Conservation (phyloP, 2,888 invertebrate species). For the Acleris emargana region DNA sequence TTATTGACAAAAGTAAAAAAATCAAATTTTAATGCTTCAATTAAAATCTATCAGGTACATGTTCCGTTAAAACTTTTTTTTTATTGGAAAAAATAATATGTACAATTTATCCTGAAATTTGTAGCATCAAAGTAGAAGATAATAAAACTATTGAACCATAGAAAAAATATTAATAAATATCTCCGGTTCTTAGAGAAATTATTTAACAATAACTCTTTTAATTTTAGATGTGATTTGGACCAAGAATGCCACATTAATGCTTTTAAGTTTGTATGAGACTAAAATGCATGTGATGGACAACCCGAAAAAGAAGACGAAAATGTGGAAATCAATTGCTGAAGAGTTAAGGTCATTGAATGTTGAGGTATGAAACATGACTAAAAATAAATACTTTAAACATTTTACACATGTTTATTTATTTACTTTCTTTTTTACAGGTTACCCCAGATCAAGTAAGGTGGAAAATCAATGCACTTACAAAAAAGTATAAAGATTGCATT, state of each 20-base stretch:
- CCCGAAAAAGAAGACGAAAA: constrained; percentile 70
- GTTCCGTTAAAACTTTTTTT: too few relatives aligned
- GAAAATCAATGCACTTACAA: constrained; percentile 70
- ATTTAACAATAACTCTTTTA: background rate
- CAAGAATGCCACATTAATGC: constrained; percentile 62
- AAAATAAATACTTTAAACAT: background rate
- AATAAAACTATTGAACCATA: too few relatives aligned
- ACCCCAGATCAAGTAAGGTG: constrained; percentile 69
- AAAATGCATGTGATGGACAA: constrained; percentile 68
- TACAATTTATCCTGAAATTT: too few relatives aligned
- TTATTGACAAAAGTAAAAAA: too few relatives aligned
- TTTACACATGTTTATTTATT: background rate
- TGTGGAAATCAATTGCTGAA: constrained; percentile 68
- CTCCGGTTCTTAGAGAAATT: too few relatives aligned
- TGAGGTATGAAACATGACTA: constrained; percentile 48
- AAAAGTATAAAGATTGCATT: constrained; percentile 67
- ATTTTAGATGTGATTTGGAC: constrained; percentile 64
- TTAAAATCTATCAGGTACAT: too few relatives aligned
- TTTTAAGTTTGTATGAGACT: constrained; percentile 65
- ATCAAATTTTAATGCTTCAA: too few relatives aligned
- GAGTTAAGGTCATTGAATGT: constrained; percentile 62
- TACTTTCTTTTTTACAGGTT: constrained; percentile 49
- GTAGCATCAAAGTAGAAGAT: too few relatives aligned
- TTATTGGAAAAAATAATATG: too few relatives aligned
- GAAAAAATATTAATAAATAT: too few relatives aligned